phyloP scores from a whole-genome alignment of 2,888 invertebrate genomes.

The Eupelmus urozonus region DNA sequence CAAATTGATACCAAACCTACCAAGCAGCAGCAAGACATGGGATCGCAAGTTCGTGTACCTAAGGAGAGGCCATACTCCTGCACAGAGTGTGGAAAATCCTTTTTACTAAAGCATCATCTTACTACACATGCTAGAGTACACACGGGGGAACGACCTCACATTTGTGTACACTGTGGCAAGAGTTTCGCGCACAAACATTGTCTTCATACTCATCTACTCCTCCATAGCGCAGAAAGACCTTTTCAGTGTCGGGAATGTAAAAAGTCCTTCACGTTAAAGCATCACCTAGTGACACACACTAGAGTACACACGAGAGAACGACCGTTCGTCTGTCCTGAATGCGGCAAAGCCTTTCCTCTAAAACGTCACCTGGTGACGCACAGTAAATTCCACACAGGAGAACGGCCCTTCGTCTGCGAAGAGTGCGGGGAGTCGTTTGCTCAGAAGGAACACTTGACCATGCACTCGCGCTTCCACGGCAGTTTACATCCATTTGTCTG shows the following conservation, averaged over 20 bases:
- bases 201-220: conserved; percentile 88
- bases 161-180: conserved; percentile 88
- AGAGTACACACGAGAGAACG: conserved; percentile 89
- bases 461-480: conserved; percentile 95
- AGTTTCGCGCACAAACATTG: conserved; percentile 91
- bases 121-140: conserved; percentile 91
- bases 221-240: conserved; percentile 89
- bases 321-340: conserved; percentile 90
- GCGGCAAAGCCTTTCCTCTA: conserved; percentile 88
- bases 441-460: conserved; percentile 91
- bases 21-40: conserved; percentile 81
- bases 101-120: conserved; percentile 89
- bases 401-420: conserved; percentile 90
- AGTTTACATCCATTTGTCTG: conserved; percentile 97
- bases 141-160: conserved; percentile 88
- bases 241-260: conserved; percentile 91
- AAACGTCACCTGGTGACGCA: conserved; percentile 91
- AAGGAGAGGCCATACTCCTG: conserved; percentile 90
- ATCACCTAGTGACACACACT: conserved; percentile 89
- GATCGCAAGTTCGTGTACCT: conserved; percentile 78
- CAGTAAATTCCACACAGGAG: conserved; percentile 91
- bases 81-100: conserved; percentile 90
- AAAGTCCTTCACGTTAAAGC: conserved; percentile 91
- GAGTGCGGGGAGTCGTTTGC: conserved; percentile 96
- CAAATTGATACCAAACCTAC: conserved; percentile 78